These are phyloP conservation scores for Autographa pulchrina DNA, from an alignment of 2,888 invertebrate species.

Conservation along the genomic window DNA sequence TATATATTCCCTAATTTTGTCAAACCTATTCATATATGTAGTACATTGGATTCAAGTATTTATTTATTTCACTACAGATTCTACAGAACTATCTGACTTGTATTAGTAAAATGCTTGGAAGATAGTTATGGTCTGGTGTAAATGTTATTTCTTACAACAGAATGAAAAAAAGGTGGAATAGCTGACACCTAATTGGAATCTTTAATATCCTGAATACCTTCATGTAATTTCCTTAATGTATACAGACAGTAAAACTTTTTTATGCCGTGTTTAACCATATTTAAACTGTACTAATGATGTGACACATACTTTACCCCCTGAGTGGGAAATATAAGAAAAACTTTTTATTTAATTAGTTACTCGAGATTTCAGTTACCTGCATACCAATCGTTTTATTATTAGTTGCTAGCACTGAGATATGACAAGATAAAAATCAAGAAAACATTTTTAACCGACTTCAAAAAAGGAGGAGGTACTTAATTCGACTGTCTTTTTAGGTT, in stretches of 20 bases:
- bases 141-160: neutral
- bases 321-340: neutral
- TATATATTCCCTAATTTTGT: no score
- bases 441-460: no score
- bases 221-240: neutral
- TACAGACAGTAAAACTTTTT: slow-evolving; percentile 11
- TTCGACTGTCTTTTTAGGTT: no score
- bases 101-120: neutral
- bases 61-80: no score
- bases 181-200: slow-evolving; percentile 10
- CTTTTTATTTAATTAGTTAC: neutral
- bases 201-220: slow-evolving; percentile 6
- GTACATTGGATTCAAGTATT: no score
- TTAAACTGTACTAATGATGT: slow-evolving; percentile 22
- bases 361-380: neutral
- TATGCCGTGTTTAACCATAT: slow-evolving; percentile 13
- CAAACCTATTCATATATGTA: no score
- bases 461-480: no score
- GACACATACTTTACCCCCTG: slow-evolving; percentile 17
- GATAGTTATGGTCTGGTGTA: neutral
- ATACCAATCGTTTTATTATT: neutral
- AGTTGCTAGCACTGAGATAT: no score
- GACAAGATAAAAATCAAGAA: no score
- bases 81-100: neutral
- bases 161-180: neutral